Percentiles rank a stretch among this genome's conserved stretches.
These are phyloP conservation scores for Drosophila peninsularis DNA, from an alignment of 2,888 invertebrate species.

Conservation along the genomic window DNA sequence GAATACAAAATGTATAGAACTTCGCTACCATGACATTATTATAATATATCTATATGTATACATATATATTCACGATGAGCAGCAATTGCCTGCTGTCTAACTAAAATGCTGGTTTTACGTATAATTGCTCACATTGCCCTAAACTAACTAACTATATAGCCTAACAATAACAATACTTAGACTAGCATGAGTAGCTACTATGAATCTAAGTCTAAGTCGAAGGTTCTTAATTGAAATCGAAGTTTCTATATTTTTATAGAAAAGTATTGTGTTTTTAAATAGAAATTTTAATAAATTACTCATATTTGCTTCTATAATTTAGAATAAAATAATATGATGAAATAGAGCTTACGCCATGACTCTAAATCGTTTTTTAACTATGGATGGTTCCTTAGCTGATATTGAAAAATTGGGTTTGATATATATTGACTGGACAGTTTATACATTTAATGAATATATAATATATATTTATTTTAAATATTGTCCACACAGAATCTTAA, in stretches of 20 bases:
- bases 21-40: slow-evolving; percentile 28
- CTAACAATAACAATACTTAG: slow-evolving; percentile 11
- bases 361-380: too few relatives aligned
- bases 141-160: slow-evolving; percentile 19
- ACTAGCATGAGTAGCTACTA: slow-evolving; percentile 11
- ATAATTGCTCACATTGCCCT: slow-evolving; percentile 1
- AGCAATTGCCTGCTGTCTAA: slow-evolving; percentile 34
- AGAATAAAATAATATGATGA: too few relatives aligned
- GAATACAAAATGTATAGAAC: slow-evolving; percentile 36
- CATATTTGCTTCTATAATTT: too few relatives aligned
- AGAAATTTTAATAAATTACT: too few relatives aligned
- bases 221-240: not conserved
- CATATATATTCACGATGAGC: slow-evolving; percentile 16
- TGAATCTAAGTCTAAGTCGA: not conserved
- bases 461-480: too few relatives aligned
- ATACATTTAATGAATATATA: too few relatives aligned
- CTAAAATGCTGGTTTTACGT: slow-evolving; percentile 43
- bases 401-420: too few relatives aligned
- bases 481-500: too few relatives aligned
- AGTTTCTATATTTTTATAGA: not conserved
- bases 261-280: too few relatives aligned
- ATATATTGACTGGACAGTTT: too few relatives aligned
- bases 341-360: too few relatives aligned
- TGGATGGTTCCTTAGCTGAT: too few relatives aligned
- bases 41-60: slow-evolving; percentile 15